phyloP scores from a whole-genome alignment of 2,113 vertebrate genomes.

The Notechis scutatus region DNA sequence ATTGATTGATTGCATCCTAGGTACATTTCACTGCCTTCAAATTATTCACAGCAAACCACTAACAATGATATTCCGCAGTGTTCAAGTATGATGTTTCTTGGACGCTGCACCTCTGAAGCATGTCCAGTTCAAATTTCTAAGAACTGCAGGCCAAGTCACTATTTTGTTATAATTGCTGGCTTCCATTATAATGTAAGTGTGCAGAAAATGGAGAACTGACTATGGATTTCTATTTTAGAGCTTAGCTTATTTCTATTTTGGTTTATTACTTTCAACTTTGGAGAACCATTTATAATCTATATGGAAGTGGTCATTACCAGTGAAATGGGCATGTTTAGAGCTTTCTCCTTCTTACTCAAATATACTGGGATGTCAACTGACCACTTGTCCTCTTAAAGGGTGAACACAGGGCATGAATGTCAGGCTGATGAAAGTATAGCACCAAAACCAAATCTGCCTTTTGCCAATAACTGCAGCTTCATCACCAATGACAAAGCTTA shows the following conservation, averaged over 20 bases:
- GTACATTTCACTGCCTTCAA: neutral
- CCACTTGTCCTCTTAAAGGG: neutral
- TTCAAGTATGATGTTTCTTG: neutral
- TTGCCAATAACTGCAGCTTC: neutral
- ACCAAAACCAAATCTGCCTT: neutral
- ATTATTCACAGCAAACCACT: neutral
- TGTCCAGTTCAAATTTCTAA: neutral
- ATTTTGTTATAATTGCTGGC: neutral
- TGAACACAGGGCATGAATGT: neutral
- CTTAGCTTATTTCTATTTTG: neutral
- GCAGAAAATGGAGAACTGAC: neutral
- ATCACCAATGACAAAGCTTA: neutral
- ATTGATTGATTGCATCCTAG: neutral
- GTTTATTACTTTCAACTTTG: neutral
- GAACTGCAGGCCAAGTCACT: neutral
- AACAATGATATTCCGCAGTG: neutral
- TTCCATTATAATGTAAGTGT: neutral
- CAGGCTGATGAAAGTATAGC: neutral
- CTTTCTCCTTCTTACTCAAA: neutral
- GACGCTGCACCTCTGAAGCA: neutral
- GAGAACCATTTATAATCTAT: neutral
- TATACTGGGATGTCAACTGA: neutral
- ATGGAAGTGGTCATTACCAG: neutral
- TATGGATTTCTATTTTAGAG: neutral
- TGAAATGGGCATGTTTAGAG: neutral